These are phyloP conservation scores for Ceuthmochares aereus DNA, from an alignment of 2,113 vertebrate species.

Conservation along the genomic window DNA sequence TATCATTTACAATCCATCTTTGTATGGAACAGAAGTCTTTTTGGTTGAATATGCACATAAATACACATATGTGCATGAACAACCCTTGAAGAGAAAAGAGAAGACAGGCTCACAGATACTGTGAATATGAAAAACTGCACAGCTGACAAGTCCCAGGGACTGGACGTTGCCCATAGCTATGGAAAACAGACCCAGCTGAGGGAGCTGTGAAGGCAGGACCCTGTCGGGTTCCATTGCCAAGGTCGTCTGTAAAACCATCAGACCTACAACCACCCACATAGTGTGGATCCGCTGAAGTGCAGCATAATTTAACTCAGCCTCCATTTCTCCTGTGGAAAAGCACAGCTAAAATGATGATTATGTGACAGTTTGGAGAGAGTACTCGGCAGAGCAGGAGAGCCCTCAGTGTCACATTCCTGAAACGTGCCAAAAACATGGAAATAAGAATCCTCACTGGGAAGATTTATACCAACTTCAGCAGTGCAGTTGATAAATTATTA, in stretches of 20 bases:
- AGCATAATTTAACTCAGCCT: background rate
- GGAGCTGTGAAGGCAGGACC: background rate
- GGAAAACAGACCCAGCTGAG: background rate
- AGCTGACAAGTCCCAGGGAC: background rate
- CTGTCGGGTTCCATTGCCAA: background rate
- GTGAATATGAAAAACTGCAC: rapidly evolving
- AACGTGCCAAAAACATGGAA: background rate
- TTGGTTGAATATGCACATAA: background rate
- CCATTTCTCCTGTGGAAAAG: background rate
- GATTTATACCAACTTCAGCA: background rate
- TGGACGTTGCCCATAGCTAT: background rate
- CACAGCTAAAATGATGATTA: background rate
- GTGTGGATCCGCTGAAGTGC: rapidly evolving
- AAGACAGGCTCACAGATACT: background rate
- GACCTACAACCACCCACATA: background rate
- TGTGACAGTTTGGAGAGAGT: background rate
- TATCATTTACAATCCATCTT: background rate
- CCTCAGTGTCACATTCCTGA: background rate
- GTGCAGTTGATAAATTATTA: background rate
- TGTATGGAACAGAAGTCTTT: background rate
- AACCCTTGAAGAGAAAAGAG: background rate
- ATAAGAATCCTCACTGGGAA: background rate
- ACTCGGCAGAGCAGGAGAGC: background rate
- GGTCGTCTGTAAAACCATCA: background rate
- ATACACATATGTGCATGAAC: background rate